Base-by-base conservation (phyloP, 2,113 vertebrate species). In the Gnathonemus longibarbis region DNA sequence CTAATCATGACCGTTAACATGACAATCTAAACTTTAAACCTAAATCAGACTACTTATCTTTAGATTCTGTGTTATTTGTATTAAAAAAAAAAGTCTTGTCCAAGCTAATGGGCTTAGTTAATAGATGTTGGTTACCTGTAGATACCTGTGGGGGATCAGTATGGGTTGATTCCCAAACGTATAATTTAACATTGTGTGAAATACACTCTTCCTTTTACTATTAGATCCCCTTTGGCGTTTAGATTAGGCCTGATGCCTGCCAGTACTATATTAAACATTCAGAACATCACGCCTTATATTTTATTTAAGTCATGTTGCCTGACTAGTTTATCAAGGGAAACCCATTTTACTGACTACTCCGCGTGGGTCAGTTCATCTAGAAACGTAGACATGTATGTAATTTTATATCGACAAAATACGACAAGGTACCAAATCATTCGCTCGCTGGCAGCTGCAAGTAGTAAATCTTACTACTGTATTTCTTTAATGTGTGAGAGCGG, bases 401-500 rank as follows among this genome's bases (percentile, higher is more conserved):
- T 80, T 42, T 80, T 3, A 35, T 42, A 42, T 42, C 35, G 35
- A 80, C 4, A 42, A 80, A 35, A 80, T 42, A 17, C 70, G n/a
- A 39, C 74, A 35, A 42, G 13, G 15, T 19, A 8, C 13, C 35
- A 19, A 35, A 39, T 15, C 74, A 6, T 39, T 42, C n/a, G 74
- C 11, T 39, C 17, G 35, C 74, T 19, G 15, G 31, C 74, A 42
- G 35, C 74, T 17, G 74, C 15, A 80, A 19, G 39, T 70, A 19
- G 11, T 74, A 74, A 74, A 74, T 80, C 74, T 42, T 80, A 9
- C 24, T 24, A 53, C 5, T 10, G 52, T 92, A 91, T 92, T n/a
- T 53, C 91, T 93, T 93, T 93, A 92, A 93, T 80, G 89, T 39
- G 24, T 46, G 45, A 11, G 56, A 58, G 46, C 48, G 5, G 49